Evolutionary conservation across 2,113 vertebrate genomes (phyloP).

Genomic region (Chionodraco myersi): DNA sequence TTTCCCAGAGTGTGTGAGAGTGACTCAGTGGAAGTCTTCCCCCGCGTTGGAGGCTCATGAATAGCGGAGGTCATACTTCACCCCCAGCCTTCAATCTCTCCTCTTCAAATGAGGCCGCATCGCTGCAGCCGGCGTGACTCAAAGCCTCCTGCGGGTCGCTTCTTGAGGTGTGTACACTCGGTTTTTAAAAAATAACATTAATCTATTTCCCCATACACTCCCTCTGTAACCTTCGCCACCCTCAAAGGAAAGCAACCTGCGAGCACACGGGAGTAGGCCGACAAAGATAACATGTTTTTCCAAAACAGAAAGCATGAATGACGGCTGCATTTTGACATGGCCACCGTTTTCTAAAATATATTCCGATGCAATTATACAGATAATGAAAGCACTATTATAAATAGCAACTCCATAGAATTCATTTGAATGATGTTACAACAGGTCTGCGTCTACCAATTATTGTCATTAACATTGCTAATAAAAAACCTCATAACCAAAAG

Average conservation of each 20-base stretch:
- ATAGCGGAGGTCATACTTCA: slow-evolving; percentile 35
- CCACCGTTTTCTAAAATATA: slow-evolving; percentile 1
- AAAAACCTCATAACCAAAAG: neutral
- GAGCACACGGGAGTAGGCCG: slow-evolving; percentile 17
- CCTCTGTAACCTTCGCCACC: slow-evolving; percentile 32
- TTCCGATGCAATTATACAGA: neutral
- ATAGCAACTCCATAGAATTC: neutral
- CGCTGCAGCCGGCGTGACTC: slow-evolving; percentile 25
- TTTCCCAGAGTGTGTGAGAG: slow-evolving; percentile 6
- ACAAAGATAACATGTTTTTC: slow-evolving; percentile 7
- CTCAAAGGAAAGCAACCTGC: slow-evolving; percentile 20
- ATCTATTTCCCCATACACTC: slow-evolving; percentile 36
- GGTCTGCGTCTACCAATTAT: neutral
- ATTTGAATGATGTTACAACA: neutral
- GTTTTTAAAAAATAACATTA: slow-evolving; percentile 19
- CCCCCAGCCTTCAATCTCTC: neutral
- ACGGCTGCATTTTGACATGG: neutral
- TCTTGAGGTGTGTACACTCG: slow-evolving; percentile 35
- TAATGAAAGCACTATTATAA: slow-evolving; percentile 6
- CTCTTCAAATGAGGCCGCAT: slow-evolving; percentile 13
- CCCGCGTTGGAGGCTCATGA: slow-evolving; percentile 40
- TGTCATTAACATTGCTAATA: slow-evolving; percentile 1
- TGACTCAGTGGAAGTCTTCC: slow-evolving; percentile 57
- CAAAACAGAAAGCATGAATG: neutral
- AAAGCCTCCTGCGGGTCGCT: slow-evolving; percentile 34